Conservation (phyloP, 2,797 vertebrate genomes). For the Gambusia yucatana region DNA sequence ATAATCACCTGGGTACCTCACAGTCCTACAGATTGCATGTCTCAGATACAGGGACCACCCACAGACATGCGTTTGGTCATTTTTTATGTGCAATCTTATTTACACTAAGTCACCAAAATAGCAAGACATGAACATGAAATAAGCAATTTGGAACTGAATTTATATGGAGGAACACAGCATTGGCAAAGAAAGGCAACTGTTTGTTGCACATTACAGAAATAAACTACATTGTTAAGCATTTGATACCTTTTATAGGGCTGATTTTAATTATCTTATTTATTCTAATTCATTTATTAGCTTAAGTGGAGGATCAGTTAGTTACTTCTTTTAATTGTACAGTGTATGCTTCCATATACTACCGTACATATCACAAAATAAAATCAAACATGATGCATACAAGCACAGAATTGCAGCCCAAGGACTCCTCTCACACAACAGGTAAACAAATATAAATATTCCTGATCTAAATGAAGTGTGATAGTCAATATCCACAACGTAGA, state of each 20-base stretch:
- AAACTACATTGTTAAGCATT: not conserved
- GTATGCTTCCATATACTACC: not conserved
- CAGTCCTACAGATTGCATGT: conserved; percentile 17
- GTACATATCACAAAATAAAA: not conserved
- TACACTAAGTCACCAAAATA: not conserved
- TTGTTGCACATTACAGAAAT: not conserved
- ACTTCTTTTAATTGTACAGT: not conserved
- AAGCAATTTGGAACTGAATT: not conserved
- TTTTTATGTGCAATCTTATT: conserved; percentile 13
- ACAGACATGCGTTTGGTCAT: not conserved
- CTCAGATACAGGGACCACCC: conserved; percentile 7
- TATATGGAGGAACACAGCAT: not conserved
- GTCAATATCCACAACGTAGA: not conserved
- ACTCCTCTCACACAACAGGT: not conserved
- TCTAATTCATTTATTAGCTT: not conserved
- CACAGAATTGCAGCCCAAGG: not conserved
- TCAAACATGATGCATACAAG: not conserved
- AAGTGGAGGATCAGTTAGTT: not conserved
- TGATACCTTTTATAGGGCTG: not conserved
- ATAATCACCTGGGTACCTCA: conserved; percentile 21
- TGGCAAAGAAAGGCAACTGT: not conserved
- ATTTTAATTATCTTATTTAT: not conserved
- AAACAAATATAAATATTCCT: not conserved
- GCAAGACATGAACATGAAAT: not conserved
- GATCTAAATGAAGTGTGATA: not conserved